phyloP scores from a whole-genome alignment of 2,888 invertebrate genomes.

The Pegoplata infirma region DNA sequence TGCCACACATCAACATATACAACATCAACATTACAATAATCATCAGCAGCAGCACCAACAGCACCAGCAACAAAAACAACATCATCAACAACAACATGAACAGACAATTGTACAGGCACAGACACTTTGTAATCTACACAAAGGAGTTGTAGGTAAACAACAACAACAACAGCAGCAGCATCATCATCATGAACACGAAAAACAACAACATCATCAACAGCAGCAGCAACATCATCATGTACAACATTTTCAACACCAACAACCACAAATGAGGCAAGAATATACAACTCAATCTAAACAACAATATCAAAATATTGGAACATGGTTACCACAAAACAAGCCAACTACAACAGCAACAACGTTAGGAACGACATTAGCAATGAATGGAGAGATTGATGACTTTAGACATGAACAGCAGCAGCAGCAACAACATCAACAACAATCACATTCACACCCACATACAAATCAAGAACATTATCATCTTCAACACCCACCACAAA shows the following conservation, averaged over 20 bases:
- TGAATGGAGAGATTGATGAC: slow-evolving; percentile 56
- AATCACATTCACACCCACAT: slow-evolving; percentile 19
- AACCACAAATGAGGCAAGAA: slow-evolving; percentile 21
- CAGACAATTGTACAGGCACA: slow-evolving; percentile 19
- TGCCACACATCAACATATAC: slow-evolving; percentile 72
- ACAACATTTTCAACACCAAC: slow-evolving; percentile 31
- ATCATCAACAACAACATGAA: slow-evolving; percentile 32
- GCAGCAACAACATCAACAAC: slow-evolving; percentile 31
- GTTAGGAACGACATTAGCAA: slow-evolving; percentile 24
- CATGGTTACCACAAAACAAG: slow-evolving; percentile 44
- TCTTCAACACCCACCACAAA: slow-evolving; percentile 11
- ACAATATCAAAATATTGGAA: slow-evolving; percentile 57
- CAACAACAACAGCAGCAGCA: slow-evolving; percentile 35
- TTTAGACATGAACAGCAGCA: slow-evolving; percentile 41
- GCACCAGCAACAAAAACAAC: slow-evolving; percentile 26
- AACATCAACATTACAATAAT: slow-evolving; percentile 65
- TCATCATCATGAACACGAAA: too few species aligned
- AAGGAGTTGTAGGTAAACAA: slow-evolving; percentile 52
- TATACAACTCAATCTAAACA: slow-evolving; percentile 47
- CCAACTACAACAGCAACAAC: slow-evolving; percentile 1
- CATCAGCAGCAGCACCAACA: slow-evolving; percentile 26
- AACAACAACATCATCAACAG: slow-evolving; percentile 26
- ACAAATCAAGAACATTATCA: slow-evolving; percentile 4
- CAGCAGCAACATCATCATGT: slow-evolving; percentile 27
- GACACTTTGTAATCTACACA: slow-evolving; percentile 51